Evolutionary conservation across 2,797 vertebrate species (phyloP), one percentile per base, ranked within the genome.

Genomic region (Malurus splendens): DNA sequence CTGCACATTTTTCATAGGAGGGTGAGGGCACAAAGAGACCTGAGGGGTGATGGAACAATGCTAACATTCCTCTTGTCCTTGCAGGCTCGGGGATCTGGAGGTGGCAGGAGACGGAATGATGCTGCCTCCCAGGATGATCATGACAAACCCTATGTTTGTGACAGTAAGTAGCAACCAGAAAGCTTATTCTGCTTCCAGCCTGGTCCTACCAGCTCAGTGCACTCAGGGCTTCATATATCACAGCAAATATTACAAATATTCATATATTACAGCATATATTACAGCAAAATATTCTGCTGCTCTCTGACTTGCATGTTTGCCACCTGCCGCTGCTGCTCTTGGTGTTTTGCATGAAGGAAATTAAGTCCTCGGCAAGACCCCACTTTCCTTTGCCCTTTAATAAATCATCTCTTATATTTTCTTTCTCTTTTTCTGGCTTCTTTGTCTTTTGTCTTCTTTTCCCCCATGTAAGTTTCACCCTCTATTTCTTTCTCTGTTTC

Each of bases 111-210:
- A 97, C 98, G 97, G 97, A 97, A 98, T 15, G 98, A 99, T 57
- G 97, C 98, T 14, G 97, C 98, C 61, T 98, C 97, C 92, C 96
- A 98, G 94, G 98, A 99, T 81, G 98, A 99, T 92, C 98, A 98
- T 4, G 98, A 99, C 97, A 99, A 99, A 97, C 99, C 99, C 96
- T 99, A 99, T 56, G 98, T 99, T 97, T 99, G 98, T 97, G 99
- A 99, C 97, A 99, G 99, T 99, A 98, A 99, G 98, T 98, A 95
- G 55, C 33, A 56, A 57, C 55, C 22, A 86, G 73, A 82, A 56
- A 81, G 84, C 55, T 50, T 73, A 76, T 84, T 85, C 45, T 77
- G 80, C 82, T 81, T 91, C 71, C 39, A 81, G 81, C 81, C 62
- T 94, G 72, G 61, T 90, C 52, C 73, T 78, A 76, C 62, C 66